Evolutionary conservation across 2,113 vertebrate species (phyloP).

Genomic region (Tretioscincus oriximinensis): DNA sequence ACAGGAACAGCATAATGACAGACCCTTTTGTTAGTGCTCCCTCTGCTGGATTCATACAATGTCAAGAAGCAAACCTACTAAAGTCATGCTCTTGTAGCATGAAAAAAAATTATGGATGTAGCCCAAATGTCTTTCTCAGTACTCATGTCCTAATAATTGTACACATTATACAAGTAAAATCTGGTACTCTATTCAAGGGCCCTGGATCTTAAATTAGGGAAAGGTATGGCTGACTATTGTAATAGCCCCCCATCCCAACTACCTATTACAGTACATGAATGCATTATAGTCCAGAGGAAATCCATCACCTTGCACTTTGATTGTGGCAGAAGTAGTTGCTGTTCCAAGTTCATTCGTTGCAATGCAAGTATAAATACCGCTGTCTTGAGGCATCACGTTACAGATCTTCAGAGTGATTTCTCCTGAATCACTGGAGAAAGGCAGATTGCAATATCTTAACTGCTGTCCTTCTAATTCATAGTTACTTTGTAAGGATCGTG

Average conservation of each 20-base stretch:
- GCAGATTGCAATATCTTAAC: background rate
- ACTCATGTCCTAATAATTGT: background rate
- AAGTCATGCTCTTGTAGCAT: too few species aligned
- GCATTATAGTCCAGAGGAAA: fast-evolving
- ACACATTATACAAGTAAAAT: background rate
- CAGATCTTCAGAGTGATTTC: constrained; percentile 94
- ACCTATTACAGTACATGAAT: background rate
- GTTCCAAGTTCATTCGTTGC: constrained; percentile 90
- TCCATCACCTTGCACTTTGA: constrained; percentile 93
- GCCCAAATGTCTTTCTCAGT: too few species aligned
- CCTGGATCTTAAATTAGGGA: background rate
- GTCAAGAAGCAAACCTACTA: too few species aligned
- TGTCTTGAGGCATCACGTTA: constrained; percentile 97
- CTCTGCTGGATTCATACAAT: too few species aligned
- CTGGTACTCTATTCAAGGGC: background rate
- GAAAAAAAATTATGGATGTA: too few species aligned
- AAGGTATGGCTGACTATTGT: background rate
- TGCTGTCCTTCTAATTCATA: background rate
- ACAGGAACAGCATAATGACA: too few species aligned
- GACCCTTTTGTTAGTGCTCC: too few species aligned
- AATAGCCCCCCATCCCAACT: fast-evolving
- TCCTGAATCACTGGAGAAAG: constrained; percentile 84
- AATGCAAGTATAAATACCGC: constrained; percentile 95
- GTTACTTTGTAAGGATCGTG: background rate
- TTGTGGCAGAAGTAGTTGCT: constrained; percentile 88